These are phyloP conservation scores for Poeciliopsis occidentalis DNA, from an alignment of 2,113 vertebrate species.

Conservation along the genomic window DNA sequence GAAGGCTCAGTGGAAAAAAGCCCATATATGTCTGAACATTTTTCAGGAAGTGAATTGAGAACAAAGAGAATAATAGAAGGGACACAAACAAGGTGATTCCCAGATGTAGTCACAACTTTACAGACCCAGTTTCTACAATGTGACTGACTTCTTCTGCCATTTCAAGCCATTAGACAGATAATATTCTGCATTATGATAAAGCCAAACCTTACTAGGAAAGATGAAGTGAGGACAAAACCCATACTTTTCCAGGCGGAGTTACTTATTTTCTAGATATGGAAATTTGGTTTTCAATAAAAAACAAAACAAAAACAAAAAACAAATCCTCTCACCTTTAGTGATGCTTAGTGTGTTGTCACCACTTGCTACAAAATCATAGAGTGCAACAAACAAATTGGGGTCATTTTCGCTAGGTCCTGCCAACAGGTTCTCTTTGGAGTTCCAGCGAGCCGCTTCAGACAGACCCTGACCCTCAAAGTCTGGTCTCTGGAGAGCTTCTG, in stretches of 20 bases:
- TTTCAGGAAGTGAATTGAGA: slow-evolving; percentile 55
- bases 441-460: slow-evolving; percentile 96
- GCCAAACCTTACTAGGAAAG: background rate
- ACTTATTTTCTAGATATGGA: too few species aligned
- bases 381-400: slow-evolving; percentile 96
- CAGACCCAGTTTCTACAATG: background rate
- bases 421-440: slow-evolving; percentile 98
- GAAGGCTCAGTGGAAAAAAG: slow-evolving; percentile 40
- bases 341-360: slow-evolving; percentile 99
- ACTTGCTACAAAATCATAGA: slow-evolving; percentile 99
- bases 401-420: slow-evolving; percentile 97
- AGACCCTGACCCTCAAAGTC: slow-evolving; percentile 94
- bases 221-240: too few species aligned
- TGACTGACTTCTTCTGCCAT: background rate
- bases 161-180: background rate
- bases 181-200: background rate
- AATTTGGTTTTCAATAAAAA: too few species aligned
- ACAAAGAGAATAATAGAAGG: slow-evolving; percentile 25
- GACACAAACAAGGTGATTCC: slow-evolving; percentile 57
- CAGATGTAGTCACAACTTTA: slow-evolving; percentile 16
- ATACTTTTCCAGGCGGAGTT: too few species aligned
- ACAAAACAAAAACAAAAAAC: too few species aligned
- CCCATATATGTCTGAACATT: slow-evolving; percentile 29
- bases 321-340: slow-evolving; percentile 90
- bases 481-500: slow-evolving; percentile 96